Percentiles rank a stretch among this genome's conserved stretches.
phyloP scores from a whole-genome alignment of 2,888 invertebrate species.

The Cabera pusaria region DNA sequence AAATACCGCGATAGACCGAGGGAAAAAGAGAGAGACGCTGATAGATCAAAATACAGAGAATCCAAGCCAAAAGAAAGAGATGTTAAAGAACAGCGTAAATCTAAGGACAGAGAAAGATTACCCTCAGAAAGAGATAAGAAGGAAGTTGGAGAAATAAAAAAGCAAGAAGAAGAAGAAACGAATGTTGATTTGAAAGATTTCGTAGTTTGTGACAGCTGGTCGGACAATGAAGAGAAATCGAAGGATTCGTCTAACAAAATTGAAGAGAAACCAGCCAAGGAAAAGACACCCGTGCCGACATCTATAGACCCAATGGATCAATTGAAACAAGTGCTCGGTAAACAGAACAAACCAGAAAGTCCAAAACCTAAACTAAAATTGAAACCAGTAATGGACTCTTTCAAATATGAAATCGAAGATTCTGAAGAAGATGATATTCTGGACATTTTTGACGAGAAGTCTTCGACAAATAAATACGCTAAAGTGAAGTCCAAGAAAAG shows the following conservation, averaged over 20 bases:
- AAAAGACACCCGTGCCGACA: constrained; percentile 18
- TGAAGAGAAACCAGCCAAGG: constrained; percentile 37
- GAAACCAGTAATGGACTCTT: constrained; percentile 68
- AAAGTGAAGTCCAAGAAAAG: constrained; percentile 40
- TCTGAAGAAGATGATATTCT: constrained; percentile 65
- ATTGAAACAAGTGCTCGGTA: constrained; percentile 27
- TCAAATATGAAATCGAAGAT: constrained; percentile 71
- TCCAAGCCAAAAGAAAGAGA: constrained; percentile 38
- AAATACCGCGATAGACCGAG: constrained; percentile 29
- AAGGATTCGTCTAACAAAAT: constrained; percentile 51
- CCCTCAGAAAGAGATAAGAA: constrained; percentile 32
- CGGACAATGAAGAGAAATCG: constrained; percentile 69
- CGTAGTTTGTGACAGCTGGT: constrained; percentile 78
- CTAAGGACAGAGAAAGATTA: constrained; percentile 32
- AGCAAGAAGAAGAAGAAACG: constrained; percentile 51
- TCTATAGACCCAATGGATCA: constrained; percentile 42
- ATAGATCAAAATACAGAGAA: constrained; percentile 27
- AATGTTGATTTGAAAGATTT: constrained; percentile 69
- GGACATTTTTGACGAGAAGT: constrained; percentile 60
- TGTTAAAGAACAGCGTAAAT: too few relatives aligned
- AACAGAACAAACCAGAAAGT: constrained; percentile 28
- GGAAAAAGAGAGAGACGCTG: constrained; percentile 30
- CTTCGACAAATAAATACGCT: constrained; percentile 46
- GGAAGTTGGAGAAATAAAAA: constrained; percentile 28
- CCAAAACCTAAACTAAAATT: constrained; percentile 51